Evolutionary conservation across 2,888 invertebrate genomes (phyloP), one percentile per base, ranked within the genome.

Genomic region (Tricholauxania praeusta): DNA sequence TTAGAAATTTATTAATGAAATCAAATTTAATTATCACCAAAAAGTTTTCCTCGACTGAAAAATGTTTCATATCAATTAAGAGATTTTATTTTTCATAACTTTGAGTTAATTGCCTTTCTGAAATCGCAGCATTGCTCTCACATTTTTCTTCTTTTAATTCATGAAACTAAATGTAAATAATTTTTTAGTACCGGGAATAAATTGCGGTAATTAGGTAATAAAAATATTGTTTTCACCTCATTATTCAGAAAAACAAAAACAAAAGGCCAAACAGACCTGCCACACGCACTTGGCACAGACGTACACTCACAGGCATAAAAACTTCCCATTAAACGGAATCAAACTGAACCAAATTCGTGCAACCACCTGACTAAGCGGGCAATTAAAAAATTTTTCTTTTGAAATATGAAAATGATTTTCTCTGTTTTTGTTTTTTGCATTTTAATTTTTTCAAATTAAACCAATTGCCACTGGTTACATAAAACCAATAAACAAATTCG

Each of bases 131-230:
- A 39, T 39, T 39, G 3, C 28, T 4, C 4, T 8, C 7, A 39
- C 39, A 39, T 10, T 39, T 39, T 39, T 39, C 10, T 39, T 7
- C 39, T 39, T 39, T 39, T 39, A 10, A 39, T 39, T 39, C 39
- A 39, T 39, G 8, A 39, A 39, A 39, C 39, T 10, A 39, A 39
- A 39, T 39, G 39, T 39, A 10, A 39, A 39, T 39, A 39, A 39
- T 39, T 39, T 68, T 79, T 71, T 72, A 79, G 82, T 84, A 83
- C 83, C 76, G 79, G 77, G 81, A 84, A 84, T 82, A 84, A 83
- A 83, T 84, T 82, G 79, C 80, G 83, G 83, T 84, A 83, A 84
- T 84, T 83, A 81, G 82, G 84, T 81, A 82, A 82, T 84, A 83
- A 84, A 84, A 84, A 81, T 82, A 82, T 78, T 83, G 80, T 82